Evolutionary conservation across 2,888 invertebrate species (phyloP).

Genomic region (Protonemura montana): DNA sequence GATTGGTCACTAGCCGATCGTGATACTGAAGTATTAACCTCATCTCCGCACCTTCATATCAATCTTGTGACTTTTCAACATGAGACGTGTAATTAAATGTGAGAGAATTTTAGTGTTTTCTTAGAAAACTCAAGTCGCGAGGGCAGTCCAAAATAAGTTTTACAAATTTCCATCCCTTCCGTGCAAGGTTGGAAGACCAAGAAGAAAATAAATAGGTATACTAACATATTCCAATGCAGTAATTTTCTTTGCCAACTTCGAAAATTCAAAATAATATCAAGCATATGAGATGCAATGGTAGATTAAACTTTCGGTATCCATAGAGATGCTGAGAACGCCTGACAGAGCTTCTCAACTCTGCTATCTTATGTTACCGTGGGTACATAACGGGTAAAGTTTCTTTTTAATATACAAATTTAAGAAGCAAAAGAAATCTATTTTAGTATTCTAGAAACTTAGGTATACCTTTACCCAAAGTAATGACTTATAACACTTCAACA

Average conservation of each 20-base stretch:
- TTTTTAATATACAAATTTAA: neutral
- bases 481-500: neutral
- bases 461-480: neutral
- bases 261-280: too few relatives aligned
- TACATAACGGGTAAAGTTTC: neutral
- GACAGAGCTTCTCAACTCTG: too few relatives aligned
- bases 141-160: neutral
- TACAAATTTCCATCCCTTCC: neutral
- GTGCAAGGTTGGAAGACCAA: neutral
- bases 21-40: neutral
- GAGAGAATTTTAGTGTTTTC: neutral
- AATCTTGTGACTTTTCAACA: neutral
- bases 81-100: neutral
- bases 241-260: too few relatives aligned
- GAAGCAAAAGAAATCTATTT: neutral
- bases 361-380: too few relatives aligned
- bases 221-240: too few relatives aligned
- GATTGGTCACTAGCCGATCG: neutral
- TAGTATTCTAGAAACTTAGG: neutral
- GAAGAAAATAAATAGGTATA: too few relatives aligned
- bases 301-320: too few relatives aligned
- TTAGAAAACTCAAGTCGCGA: neutral
- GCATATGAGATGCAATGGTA: too few relatives aligned
- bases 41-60: neutral
- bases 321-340: too few relatives aligned